phyloP scores from a whole-genome alignment of 2,888 invertebrate species.

The Chymomyza procnemis region DNA sequence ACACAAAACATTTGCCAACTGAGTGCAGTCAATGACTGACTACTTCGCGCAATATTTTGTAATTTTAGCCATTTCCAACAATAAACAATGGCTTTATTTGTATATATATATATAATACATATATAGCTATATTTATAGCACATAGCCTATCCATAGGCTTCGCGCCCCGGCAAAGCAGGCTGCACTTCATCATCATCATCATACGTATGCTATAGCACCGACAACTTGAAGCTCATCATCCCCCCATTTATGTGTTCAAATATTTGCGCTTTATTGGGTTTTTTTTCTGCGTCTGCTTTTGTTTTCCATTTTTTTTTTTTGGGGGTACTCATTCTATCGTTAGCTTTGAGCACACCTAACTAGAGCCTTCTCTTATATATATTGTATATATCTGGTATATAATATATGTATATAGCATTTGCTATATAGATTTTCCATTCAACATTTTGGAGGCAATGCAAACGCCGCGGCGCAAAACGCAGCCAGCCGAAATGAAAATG shows the following conservation, averaged over 20 bases:
- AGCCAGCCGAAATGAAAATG: conserved; percentile 43
- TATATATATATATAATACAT: neutral
- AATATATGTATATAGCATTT: neutral
- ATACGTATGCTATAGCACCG: neutral
- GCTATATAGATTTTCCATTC: conserved; percentile 23
- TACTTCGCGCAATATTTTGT: neutral
- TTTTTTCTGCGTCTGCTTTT: neutral
- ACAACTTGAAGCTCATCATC: conserved; percentile 43
- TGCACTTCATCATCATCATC: no score
- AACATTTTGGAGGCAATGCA: conserved; percentile 35
- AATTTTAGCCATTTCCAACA: neutral
- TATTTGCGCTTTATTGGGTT: conserved; percentile 68
- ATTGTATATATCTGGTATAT: neutral
- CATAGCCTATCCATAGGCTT: neutral
- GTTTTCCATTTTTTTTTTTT: conserved; percentile 47
- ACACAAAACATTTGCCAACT: conserved; percentile 10
- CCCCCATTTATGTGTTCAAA: conserved; percentile 70
- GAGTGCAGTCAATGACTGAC: conserved; percentile 1
- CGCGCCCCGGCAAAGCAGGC: no score
- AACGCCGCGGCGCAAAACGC: conserved; percentile 1
- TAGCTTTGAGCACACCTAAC: conserved; percentile 17
- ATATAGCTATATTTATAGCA: no score
- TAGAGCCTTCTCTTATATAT: neutral
- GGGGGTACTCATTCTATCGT: no score
- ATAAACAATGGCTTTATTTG: neutral